Percentiles rank a stretch among this genome's conserved stretches.
Conservation (phyloP, 2,888 invertebrate species). For the Tipula helvola region DNA sequence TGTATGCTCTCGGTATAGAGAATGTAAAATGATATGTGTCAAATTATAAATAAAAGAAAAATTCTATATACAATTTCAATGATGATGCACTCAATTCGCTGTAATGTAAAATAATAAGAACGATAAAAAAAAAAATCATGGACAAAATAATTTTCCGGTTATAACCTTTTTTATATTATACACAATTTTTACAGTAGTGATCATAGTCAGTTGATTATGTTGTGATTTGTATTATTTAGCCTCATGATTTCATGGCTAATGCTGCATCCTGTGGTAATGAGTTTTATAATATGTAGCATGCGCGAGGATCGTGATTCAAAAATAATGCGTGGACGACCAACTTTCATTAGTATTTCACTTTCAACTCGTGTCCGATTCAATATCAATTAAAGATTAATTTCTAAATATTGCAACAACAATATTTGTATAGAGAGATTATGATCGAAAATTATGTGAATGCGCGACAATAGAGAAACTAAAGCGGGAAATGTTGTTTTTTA, state of each 20-base stretch:
- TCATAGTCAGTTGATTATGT: neutral
- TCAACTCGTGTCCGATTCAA: neutral
- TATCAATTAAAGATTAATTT: neutral
- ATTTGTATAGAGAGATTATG: neutral
- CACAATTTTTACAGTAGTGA: neutral
- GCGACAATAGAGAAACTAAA: neutral
- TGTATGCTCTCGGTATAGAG: neutral
- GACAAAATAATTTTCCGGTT: conserved; percentile 4
- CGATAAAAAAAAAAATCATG: neutral
- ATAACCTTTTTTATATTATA: neutral
- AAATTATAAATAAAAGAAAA: neutral
- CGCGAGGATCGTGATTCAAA: neutral
- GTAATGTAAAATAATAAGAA: neutral
- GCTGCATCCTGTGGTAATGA: neutral
- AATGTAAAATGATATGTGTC: neutral
- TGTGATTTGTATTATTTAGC: neutral
- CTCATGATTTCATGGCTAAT: neutral
- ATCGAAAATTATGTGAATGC: neutral
- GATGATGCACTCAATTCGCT: neutral
- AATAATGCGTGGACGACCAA: neutral
- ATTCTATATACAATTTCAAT: neutral
- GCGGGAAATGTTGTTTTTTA: neutral
- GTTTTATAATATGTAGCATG: neutral
- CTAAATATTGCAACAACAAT: neutral
- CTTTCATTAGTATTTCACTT: neutral